phyloP scores from a whole-genome alignment of 2,888 invertebrate species.

The Troides aeacus region DNA sequence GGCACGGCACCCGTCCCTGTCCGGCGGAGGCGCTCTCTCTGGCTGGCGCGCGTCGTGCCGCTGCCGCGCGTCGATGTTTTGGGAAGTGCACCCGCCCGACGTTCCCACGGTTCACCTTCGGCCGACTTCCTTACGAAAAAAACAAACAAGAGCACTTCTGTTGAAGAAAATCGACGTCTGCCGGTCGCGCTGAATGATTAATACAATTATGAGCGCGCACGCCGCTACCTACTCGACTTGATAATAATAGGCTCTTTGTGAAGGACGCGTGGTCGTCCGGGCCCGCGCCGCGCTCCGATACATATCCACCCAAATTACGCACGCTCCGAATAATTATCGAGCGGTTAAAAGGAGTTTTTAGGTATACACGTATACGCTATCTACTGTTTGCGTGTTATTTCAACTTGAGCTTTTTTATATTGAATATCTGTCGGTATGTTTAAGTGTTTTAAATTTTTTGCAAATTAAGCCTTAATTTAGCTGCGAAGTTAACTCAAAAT shows the following conservation, averaged over 20 bases:
- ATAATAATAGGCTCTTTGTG: slow-evolving; percentile 74
- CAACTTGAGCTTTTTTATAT: background rate
- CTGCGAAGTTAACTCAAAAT: too few species aligned
- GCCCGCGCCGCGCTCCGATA: slow-evolving; percentile 44
- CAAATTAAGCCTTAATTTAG: background rate
- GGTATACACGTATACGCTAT: background rate
- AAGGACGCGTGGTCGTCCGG: slow-evolving; percentile 67
- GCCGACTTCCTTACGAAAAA: slow-evolving; percentile 80
- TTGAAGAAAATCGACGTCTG: slow-evolving; percentile 80
- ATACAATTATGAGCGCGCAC: slow-evolving; percentile 78
- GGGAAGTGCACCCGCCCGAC: slow-evolving; percentile 80
- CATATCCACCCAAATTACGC: slow-evolving; percentile 41
- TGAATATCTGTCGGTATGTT: background rate
- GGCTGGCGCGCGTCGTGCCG: slow-evolving; percentile 72
- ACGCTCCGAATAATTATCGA: slow-evolving; percentile 24
- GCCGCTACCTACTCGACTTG: slow-evolving; percentile 69
- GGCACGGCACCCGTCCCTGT: slow-evolving; percentile 61
- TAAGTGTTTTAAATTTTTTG: background rate
- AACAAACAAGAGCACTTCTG: slow-evolving; percentile 79
- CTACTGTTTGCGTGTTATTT: background rate
- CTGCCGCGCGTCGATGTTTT: slow-evolving; percentile 81
- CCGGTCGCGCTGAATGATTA: slow-evolving; percentile 78
- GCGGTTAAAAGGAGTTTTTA: background rate
- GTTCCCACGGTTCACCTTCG: slow-evolving; percentile 81
- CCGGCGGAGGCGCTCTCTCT: slow-evolving; percentile 42